A percentile compares a stretch with the other conserved stretches of the same genome.
phyloP scores from a whole-genome alignment of 2,888 invertebrate species.

The Galeopsomyia nigrocyanea region DNA sequence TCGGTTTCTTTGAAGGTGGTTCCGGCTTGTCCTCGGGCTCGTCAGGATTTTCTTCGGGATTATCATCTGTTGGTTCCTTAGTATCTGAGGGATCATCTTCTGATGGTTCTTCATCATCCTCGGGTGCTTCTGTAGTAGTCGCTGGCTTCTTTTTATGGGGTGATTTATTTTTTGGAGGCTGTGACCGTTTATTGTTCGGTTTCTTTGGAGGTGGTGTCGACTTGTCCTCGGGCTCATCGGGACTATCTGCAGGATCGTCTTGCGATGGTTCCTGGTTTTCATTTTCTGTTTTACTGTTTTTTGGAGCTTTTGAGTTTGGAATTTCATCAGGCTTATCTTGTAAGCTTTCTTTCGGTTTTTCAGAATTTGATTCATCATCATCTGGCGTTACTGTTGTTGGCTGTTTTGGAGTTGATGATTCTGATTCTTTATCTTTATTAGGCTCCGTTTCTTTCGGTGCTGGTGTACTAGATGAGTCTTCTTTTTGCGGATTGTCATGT shows the following conservation, averaged over 20 bases:
- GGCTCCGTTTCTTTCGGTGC: background rate
- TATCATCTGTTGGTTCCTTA: slow-evolving; percentile 17
- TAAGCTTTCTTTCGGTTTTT: too few relatives aligned
- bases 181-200: slow-evolving; percentile 3
- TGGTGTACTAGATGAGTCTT: slow-evolving; percentile 4
- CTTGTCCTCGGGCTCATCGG: slow-evolving; percentile 28
- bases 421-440: too few relatives aligned
- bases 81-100: background rate
- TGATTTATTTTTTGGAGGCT: slow-evolving; percentile 15
- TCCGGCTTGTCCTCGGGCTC: too few relatives aligned
- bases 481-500: background rate
- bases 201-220: background rate
- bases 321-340: too few relatives aligned
- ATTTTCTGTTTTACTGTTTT: too few relatives aligned
- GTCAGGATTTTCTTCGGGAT: background rate
- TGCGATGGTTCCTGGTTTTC: too few relatives aligned
- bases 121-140: background rate
- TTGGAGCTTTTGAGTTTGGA: too few relatives aligned
- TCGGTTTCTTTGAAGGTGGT: slow-evolving; percentile 2
- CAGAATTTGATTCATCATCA: too few relatives aligned
- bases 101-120: background rate
- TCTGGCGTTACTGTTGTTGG: too few relatives aligned
- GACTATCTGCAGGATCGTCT: background rate
- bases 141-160: slow-evolving; percentile 15
- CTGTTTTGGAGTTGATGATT: too few relatives aligned